Conservation (phyloP, 1,140 invertebrate species). For the Tetranychus urticae region DNA sequence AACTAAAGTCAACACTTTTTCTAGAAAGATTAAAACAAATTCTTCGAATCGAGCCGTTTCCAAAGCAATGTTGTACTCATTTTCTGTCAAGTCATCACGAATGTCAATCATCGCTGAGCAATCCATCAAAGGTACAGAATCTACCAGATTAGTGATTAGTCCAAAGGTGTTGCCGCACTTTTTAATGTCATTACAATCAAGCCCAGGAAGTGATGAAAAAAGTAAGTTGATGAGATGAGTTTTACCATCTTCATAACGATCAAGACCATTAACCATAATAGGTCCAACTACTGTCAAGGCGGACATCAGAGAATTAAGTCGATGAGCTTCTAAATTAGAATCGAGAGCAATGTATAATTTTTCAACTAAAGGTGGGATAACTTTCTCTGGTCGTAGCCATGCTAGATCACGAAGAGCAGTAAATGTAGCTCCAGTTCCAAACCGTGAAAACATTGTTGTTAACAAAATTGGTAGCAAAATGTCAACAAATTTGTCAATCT, state of each 20-base stretch:
- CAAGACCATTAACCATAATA: slow-evolving; percentile 29
- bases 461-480: slow-evolving; percentile 38
- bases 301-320: slow-evolving; percentile 50
- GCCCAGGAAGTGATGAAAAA: slow-evolving; percentile 50
- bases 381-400: slow-evolving; percentile 47
- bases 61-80: slow-evolving; percentile 46
- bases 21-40: slow-evolving; percentile 62
- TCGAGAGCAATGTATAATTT: slow-evolving; percentile 48
- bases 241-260: slow-evolving; percentile 43
- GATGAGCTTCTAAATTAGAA: slow-evolving; percentile 60
- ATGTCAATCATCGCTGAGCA: slow-evolving; percentile 43
- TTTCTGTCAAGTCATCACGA: slow-evolving; percentile 42
- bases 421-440: slow-evolving; percentile 34
- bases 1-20: slow-evolving; percentile 41
- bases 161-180: slow-evolving; percentile 52
- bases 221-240: slow-evolving; percentile 55
- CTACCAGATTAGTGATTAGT: slow-evolving; percentile 46
- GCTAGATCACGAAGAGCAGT: slow-evolving; percentile 47
- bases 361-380: slow-evolving; percentile 58
- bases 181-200: slow-evolving; percentile 67
- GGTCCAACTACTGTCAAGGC: slow-evolving; percentile 42
- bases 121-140: slow-evolving; percentile 54
- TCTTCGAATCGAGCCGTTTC: slow-evolving; percentile 62
- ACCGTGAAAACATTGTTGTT: slow-evolving; percentile 48
- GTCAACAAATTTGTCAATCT: slow-evolving; percentile 59